phyloP scores from a whole-genome alignment of 1,140 invertebrate genomes.

The Reticulitermes speratus region DNA sequence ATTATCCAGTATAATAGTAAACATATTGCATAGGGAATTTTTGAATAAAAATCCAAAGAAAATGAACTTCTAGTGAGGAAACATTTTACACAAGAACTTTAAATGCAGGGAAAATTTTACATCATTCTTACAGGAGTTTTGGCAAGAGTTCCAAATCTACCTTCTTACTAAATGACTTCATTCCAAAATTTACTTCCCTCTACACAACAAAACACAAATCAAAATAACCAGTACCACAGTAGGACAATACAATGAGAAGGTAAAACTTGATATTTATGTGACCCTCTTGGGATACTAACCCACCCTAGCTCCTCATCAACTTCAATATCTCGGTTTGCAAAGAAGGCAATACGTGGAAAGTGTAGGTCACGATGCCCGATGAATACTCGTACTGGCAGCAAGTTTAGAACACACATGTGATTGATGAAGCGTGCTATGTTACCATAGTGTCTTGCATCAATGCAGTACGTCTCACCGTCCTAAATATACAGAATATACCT shows the following conservation, averaged over 20 bases:
- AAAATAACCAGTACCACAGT: neutral
- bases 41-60: too few relatives aligned
- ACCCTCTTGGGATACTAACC: conserved; percentile 40
- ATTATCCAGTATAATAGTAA: too few relatives aligned
- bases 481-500: conserved; percentile 40
- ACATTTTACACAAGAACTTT: too few relatives aligned
- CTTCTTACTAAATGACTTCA: too few relatives aligned
- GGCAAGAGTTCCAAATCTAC: too few relatives aligned
- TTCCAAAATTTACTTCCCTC: too few relatives aligned
- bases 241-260: neutral
- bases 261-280: neutral
- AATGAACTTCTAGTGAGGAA: too few relatives aligned
- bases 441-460: conserved; percentile 87
- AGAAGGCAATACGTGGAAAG: conserved; percentile 85
- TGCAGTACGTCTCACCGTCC: conserved; percentile 77
- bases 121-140: too few relatives aligned
- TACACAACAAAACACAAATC: neutral
- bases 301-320: conserved; percentile 86
- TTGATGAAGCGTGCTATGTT: conserved; percentile 94
- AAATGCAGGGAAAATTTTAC: too few relatives aligned
- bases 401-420: conserved; percentile 89
- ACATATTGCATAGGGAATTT: too few relatives aligned
- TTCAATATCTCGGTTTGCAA: conserved; percentile 79
- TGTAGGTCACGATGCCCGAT: conserved; percentile 84
- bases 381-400: conserved; percentile 87